Evolutionary conservation across 2,113 vertebrate species (phyloP).

Genomic region (Trogon melanurus): DNA sequence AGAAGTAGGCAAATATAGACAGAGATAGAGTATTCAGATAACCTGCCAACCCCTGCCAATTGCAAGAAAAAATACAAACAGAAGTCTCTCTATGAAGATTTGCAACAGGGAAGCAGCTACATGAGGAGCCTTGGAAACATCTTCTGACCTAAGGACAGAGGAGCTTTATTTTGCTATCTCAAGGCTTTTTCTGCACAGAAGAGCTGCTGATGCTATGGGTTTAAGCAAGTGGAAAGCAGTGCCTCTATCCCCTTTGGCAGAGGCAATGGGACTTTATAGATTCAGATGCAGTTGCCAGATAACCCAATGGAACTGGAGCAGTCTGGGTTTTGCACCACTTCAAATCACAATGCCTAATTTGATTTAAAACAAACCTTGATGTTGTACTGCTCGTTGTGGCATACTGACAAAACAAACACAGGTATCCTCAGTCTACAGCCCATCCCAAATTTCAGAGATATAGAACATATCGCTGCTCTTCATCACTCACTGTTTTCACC

Average conservation of each 20-base stretch:
- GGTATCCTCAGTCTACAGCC: background rate
- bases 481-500: background rate
- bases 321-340: background rate
- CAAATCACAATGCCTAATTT: background rate
- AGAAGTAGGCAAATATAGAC: constrained; percentile 56
- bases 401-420: background rate
- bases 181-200: background rate
- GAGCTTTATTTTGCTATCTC: background rate
- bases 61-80: constrained; percentile 40
- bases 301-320: background rate
- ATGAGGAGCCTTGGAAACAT: background rate
- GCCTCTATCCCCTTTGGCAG: background rate
- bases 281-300: background rate
- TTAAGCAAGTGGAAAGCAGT: background rate
- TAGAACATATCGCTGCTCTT: background rate
- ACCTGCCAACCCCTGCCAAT: constrained; percentile 25
- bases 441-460: background rate
- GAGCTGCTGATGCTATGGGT: background rate
- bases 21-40: constrained; percentile 60
- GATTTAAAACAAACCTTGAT: background rate
- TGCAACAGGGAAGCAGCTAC: background rate
- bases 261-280: background rate
- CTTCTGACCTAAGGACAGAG: background rate
- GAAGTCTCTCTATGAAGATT: background rate
- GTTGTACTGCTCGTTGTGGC: background rate